Evolutionary conservation across 2,113 vertebrate species (phyloP), one percentile per base, ranked within the genome.

Genomic region (Nanorana parkeri): DNA sequence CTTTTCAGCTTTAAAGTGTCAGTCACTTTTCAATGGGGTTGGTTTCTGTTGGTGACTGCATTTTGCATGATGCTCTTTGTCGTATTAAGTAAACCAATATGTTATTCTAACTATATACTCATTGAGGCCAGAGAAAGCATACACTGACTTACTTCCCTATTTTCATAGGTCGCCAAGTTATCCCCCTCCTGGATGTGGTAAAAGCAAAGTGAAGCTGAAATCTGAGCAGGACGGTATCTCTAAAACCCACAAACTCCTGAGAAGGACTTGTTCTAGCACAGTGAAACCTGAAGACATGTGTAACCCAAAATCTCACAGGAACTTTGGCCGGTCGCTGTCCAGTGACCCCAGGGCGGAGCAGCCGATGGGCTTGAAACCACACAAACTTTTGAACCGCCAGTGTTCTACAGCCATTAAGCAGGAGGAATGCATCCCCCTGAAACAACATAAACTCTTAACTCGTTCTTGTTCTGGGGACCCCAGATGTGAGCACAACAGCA

Each of bases 161-260:
- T 20, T 75, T 67, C 47, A 1, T 87, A 97, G 96, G 92, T 96
- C 95, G 89, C 96, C 95, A 76, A 97, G 95, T 90, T 97, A 96
- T 87, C 96, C 95, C 85, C 95, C 96, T 87, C 95, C 95, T 17
- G 96, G 95, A 81, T 96, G 95, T 84, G 95, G 94, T 28, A 97
- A 96, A 89, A 95, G 90, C 85, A 97, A 97, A 84, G 93, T 95
- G 24, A 97, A 96, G 84, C 90, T 96, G 79, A 97, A 96, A 85
- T 88, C 94, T 0, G 96, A 96, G 84, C 94, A 94, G 83, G 95
- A 96, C 29, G 94, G 94, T 0, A 91, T 96, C 88, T 94, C 95
- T 84, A 96, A 96, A 87, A 95, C 95, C 1, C 96, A 97, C 64
- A 95, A 94, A 76, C 89, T 96, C 19, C 85, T 97, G 65, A 90